Evolutionary conservation across 2,113 vertebrate genomes (phyloP).

Genomic region (Protobothrops flavoviridis): DNA sequence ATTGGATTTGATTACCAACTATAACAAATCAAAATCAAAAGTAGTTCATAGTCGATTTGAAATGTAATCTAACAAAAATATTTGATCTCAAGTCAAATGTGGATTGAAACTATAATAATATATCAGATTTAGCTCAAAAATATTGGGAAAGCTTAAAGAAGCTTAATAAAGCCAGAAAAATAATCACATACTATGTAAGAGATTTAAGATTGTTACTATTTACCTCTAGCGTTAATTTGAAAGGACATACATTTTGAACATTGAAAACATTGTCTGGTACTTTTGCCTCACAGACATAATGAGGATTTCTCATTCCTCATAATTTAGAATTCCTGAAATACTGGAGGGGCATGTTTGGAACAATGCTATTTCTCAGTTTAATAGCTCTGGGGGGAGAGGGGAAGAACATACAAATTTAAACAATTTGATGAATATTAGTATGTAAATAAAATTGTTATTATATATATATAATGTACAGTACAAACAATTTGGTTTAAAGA

Average conservation of each 20-base stretch:
- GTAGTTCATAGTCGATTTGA: slow-evolving; percentile 90
- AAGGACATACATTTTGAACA: background rate
- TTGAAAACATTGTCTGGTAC: background rate
- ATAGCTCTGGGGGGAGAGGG: background rate
- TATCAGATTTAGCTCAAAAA: background rate
- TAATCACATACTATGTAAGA: background rate
- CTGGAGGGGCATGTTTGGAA: background rate
- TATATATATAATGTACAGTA: background rate
- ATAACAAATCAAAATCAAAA: slow-evolving; percentile 88
- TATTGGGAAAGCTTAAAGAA: background rate
- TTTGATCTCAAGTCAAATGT: slow-evolving; percentile 2
- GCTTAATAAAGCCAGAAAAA: slow-evolving; percentile 6
- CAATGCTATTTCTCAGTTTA: background rate
- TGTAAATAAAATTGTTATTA: background rate
- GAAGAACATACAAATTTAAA: background rate
- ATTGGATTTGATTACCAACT: slow-evolving; percentile 92
- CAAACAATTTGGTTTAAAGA: background rate
- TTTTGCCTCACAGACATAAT: background rate
- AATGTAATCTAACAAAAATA: slow-evolving; percentile 44
- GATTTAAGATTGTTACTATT: background rate
- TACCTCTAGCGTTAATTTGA: background rate
- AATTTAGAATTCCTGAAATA: background rate
- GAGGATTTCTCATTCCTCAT: background rate
- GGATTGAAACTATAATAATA: background rate
- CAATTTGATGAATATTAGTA: background rate